Percentiles rank a stretch among this genome's conserved stretches.
Evolutionary conservation across 2,888 invertebrate species (phyloP).

Genomic region (Stenoptilia bipunctidactyla): DNA sequence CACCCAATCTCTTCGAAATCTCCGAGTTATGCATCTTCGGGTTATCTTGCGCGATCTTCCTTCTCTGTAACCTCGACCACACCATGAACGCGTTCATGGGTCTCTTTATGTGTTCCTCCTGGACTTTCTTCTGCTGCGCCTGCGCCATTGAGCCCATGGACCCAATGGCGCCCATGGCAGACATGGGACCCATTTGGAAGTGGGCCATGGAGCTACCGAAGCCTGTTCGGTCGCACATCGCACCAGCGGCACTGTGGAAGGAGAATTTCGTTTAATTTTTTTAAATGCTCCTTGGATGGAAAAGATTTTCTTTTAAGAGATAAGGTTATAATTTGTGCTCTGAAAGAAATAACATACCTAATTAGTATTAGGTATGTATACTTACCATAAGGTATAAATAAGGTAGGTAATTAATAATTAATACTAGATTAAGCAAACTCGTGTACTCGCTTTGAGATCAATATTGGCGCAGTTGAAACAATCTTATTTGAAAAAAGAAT

Average conservation of each 20-base stretch:
- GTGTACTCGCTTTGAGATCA: too few relatives aligned
- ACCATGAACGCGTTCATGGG: constrained; percentile 99
- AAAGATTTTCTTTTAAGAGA: too few relatives aligned
- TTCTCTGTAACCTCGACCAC: constrained; percentile 91
- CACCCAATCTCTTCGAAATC: constrained; percentile 92
- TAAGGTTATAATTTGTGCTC: too few relatives aligned
- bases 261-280: too few relatives aligned
- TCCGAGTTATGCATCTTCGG: constrained; percentile 99
- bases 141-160: constrained; percentile 67
- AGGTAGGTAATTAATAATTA: too few relatives aligned
- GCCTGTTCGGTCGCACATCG: constrained; percentile 78
- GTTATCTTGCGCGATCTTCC: constrained; percentile 97
- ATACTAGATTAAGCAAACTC: too few relatives aligned
- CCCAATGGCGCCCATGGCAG: constrained; percentile 69
- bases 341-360: too few relatives aligned
- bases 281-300: too few relatives aligned
- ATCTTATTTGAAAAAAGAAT: too few relatives aligned
- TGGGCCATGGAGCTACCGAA: constrained; percentile 75
- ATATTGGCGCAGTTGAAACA: too few relatives aligned
- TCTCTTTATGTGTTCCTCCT: constrained; percentile 92
- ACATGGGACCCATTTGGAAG: constrained; percentile 66
- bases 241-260: constrained; percentile 75
- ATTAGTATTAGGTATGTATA: too few relatives aligned
- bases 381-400: too few relatives aligned
- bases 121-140: constrained; percentile 67